Evolutionary conservation across 2,888 invertebrate genomes (phyloP), one percentile per base, ranked within the genome.

Genomic region (Micoletzkya japonica): DNA sequence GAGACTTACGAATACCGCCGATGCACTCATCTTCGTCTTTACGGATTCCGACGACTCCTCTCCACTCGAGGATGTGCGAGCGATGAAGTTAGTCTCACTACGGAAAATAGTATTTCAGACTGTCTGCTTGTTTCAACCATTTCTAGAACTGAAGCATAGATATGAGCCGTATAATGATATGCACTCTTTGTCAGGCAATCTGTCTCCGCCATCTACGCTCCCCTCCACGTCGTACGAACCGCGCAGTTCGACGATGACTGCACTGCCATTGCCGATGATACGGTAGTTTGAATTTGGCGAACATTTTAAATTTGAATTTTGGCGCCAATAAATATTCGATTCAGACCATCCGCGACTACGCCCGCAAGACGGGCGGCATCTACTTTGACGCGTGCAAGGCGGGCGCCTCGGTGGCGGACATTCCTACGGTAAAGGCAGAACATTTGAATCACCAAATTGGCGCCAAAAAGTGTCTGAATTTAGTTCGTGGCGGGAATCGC

Each of bases 51-150:
- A 52, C 24, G 64, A 66, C 26, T 7, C 10, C 0, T 24, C 63
- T 1, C 14, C 1, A 6, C 28, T 6, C 1, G 32, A n/a, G n/a
- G 64, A 66, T 17, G 26, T 66, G 1, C 10, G 30, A 4, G 64
- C 36, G 6, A 66, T 66, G 54, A 63, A 63, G 63, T 63, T 14
- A n/a, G 52, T 44, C n/a, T n/a, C n/a, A n/a, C n/a, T n/a, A n/a
- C n/a, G n/a, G n/a, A n/a, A n/a, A n/a, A n/a, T n/a, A n/a, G n/a
- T n/a, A n/a, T n/a, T n/a, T n/a, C n/a, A n/a, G n/a, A n/a, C n/a
- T n/a, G n/a, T n/a, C n/a, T n/a, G n/a, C n/a, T n/a, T n/a, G n/a
- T n/a, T n/a, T n/a, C n/a, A n/a, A n/a, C n/a, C n/a, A n/a, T n/a
- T n/a, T n/a, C n/a, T n/a, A n/a, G n/a, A n/a, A n/a, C n/a, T n/a